These are phyloP conservation scores for Tromatobia lineatoria DNA, from an alignment of 2,888 invertebrate genomes.

Conservation along the genomic window DNA sequence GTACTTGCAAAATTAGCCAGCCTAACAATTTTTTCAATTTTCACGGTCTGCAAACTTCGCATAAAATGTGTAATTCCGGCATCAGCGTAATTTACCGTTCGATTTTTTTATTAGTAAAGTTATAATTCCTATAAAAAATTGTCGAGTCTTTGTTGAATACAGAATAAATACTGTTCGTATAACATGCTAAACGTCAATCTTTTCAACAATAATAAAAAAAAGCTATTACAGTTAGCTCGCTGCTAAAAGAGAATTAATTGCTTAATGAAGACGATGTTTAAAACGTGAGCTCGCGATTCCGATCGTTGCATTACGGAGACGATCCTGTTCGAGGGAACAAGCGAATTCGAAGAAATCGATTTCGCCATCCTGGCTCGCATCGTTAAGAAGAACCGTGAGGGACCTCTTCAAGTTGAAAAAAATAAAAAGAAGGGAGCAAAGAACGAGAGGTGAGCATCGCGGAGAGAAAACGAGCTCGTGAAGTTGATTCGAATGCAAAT, in stretches of 20 bases:
- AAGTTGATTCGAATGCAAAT: constrained; percentile 80
- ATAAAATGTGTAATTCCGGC: too few relatives aligned
- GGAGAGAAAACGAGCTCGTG: constrained; percentile 56
- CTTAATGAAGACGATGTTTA: constrained; percentile 47
- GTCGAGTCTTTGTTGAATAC: too few relatives aligned
- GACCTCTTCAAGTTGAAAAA: constrained; percentile 29
- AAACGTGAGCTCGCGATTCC: constrained; percentile 38
- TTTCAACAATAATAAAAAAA: background rate
- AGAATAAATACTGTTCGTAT: background rate
- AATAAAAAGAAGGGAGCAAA: constrained; percentile 45
- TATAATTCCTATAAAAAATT: too few relatives aligned
- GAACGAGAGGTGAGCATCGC: constrained; percentile 20
- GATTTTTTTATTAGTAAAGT: too few relatives aligned
- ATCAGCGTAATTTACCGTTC: too few relatives aligned
- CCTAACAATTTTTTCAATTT: too few relatives aligned
- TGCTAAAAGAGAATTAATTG: constrained; percentile 12
- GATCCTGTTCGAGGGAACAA: constrained; percentile 17
- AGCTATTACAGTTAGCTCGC: background rate
- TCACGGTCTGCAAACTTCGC: too few relatives aligned
- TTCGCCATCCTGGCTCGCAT: constrained; percentile 69
- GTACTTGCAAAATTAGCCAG: too few relatives aligned
- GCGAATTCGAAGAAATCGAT: constrained; percentile 74
- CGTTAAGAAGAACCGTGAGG: constrained; percentile 74
- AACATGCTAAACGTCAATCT: too few relatives aligned
- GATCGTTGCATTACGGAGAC: constrained; percentile 31